A percentile compares a stretch with the other conserved stretches of the same genome.
phyloP scores from a whole-genome alignment of 92 coral and sea anemone genomes.

The Phymanthus crucifer region DNA sequence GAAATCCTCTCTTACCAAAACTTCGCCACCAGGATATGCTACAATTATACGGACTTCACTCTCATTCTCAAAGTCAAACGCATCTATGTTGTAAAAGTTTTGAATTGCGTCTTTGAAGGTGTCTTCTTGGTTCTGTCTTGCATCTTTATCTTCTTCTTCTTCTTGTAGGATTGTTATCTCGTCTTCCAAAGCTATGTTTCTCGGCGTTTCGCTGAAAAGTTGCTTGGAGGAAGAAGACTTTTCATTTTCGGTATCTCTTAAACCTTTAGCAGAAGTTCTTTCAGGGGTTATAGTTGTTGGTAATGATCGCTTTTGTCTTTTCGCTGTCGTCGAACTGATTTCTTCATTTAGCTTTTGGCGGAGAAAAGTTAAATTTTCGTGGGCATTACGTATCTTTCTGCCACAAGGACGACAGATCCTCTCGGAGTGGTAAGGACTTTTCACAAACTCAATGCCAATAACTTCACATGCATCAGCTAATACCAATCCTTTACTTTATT shows the following conservation, averaged over 20 bases:
- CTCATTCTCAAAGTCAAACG: background rate
- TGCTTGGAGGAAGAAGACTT: too few relatives aligned
- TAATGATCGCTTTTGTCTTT: conserved; percentile 21
- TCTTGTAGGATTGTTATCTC: background rate
- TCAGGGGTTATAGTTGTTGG: conserved; percentile 34
- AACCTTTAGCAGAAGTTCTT: too few relatives aligned
- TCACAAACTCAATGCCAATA: background rate
- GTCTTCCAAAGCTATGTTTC: too few relatives aligned
- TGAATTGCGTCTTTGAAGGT: background rate
- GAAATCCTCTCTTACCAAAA: conserved; percentile 18
- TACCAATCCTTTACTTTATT: background rate
- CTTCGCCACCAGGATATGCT: conserved; percentile 42
- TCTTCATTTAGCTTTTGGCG: background rate
- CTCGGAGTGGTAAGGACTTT: conserved; percentile 10
- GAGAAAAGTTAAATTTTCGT: conserved; percentile 15
- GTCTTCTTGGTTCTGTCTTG: background rate
- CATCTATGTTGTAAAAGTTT: conserved; percentile 15
- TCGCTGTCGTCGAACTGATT: background rate
- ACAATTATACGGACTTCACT: conserved; percentile 27
- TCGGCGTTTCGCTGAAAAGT: too few relatives aligned
- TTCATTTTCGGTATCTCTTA: too few relatives aligned
- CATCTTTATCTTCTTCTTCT: background rate
- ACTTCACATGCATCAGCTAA: background rate
- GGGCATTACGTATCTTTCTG: conserved; percentile 29
- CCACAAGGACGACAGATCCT: conserved; percentile 48